These are phyloP conservation scores for Cottoperca gobio DNA, from an alignment of 2,797 vertebrate genomes.

Conservation along the genomic window DNA sequence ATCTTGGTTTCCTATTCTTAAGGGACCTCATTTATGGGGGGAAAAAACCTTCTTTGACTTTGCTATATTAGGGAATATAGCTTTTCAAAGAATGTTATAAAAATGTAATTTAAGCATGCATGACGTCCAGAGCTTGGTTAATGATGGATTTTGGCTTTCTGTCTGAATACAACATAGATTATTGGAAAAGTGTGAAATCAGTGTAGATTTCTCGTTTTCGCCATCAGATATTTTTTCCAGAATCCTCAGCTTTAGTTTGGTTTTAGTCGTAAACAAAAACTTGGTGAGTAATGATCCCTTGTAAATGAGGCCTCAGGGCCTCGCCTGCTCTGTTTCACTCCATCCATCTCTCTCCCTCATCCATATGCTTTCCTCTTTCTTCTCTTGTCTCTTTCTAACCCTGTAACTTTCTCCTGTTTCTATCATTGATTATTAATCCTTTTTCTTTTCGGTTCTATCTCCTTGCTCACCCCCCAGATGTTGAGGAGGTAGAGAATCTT, in stretches of 20 bases:
- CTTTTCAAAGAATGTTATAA: conserved; percentile 8
- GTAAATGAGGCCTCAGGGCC: conserved; percentile 21
- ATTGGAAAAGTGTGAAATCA: conserved; percentile 4
- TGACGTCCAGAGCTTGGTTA: conserved; percentile 14
- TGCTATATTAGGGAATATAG: not conserved
- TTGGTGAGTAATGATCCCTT: conserved; percentile 7
- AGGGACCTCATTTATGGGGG: conserved; percentile 32
- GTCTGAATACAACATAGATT: conserved; percentile 12
- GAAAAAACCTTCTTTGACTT: not conserved
- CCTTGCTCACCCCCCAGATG: conserved; percentile 70
- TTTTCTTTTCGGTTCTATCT: conserved; percentile 21
- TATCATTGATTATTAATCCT: conserved; percentile 7
- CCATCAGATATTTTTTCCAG: conserved; percentile 14
- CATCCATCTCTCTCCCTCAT: conserved; percentile 14
- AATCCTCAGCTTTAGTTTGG: conserved; percentile 5
- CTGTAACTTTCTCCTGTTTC: not conserved
- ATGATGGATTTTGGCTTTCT: conserved; percentile 16
- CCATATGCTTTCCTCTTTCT: not conserved
- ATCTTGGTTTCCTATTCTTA: conserved; percentile 16
- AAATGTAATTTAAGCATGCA: not conserved
- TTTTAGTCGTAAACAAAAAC: conserved; percentile 22
- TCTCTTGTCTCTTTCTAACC: not conserved
- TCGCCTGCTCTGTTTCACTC: conserved; percentile 19
- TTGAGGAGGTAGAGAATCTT: conserved; percentile 84
- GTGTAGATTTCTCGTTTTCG: not conserved